Percentiles rank a stretch among this genome's conserved stretches.
phyloP scores from a whole-genome alignment of 2,113 vertebrate species.

The Bubo blakistoni region DNA sequence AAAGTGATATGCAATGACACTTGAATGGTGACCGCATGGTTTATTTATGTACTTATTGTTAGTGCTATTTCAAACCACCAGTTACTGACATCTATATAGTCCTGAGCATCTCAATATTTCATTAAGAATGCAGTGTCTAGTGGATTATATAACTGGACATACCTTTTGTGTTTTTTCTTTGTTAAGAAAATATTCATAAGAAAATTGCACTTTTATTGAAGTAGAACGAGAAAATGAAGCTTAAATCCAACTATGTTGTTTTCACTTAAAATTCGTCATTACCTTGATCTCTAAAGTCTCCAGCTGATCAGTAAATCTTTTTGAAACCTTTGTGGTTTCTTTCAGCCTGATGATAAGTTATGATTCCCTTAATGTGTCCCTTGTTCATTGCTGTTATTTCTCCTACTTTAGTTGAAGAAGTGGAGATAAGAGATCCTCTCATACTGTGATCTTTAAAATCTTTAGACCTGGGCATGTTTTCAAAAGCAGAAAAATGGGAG shows the following conservation, averaged over 20 bases:
- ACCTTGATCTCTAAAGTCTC: neutral
- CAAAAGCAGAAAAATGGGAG: neutral
- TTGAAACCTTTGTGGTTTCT: neutral
- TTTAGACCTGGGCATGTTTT: neutral
- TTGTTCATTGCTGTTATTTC: neutral
- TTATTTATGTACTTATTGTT: neutral
- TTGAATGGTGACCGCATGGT: neutral
- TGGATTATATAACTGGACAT: neutral
- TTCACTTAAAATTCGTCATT: slow-evolving; percentile 1
- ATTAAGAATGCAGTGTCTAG: neutral
- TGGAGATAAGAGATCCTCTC: neutral
- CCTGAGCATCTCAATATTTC: neutral
- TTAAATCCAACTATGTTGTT: neutral
- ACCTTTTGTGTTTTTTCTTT: neutral
- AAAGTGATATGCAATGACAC: neutral
- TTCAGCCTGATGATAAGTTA: neutral
- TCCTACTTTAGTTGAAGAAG: neutral
- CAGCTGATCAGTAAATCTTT: neutral
- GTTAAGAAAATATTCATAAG: neutral
- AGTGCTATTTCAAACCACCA: neutral
- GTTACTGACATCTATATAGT: neutral
- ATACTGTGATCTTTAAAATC: neutral
- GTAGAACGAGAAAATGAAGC: neutral
- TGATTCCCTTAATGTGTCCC: neutral
- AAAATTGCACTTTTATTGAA: neutral